These are phyloP conservation scores for Platerodrilus igneus DNA, from an alignment of 2,888 invertebrate species.

Conservation along the genomic window DNA sequence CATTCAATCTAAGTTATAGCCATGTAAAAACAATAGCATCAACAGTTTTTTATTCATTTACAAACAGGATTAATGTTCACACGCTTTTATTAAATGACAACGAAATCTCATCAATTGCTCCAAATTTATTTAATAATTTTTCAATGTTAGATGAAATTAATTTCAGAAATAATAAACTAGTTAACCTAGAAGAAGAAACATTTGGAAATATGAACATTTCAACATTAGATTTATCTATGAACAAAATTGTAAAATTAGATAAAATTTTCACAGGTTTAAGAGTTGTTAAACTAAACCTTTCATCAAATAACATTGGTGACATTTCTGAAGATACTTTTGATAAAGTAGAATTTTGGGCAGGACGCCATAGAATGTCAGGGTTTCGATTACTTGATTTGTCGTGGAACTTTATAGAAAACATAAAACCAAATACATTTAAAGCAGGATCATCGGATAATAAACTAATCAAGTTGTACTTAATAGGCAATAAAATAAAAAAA, in stretches of 20 bases:
- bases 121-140: slow-evolving; percentile 7
- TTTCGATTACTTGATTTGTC: slow-evolving; percentile 2
- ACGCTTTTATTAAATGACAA: slow-evolving; percentile 6
- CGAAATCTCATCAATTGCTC: slow-evolving; percentile 10
- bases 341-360: slow-evolving; percentile 7
- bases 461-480: not conserved
- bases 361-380: slow-evolving; percentile 2
- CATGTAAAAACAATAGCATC: slow-evolving; percentile 8
- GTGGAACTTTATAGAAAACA: slow-evolving; percentile 1
- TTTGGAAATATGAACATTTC: slow-evolving; percentile 10
- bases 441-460: not conserved
- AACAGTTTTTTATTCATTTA: slow-evolving; percentile 6
- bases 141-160: slow-evolving; percentile 3
- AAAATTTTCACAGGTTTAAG: slow-evolving; percentile 1
- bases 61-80: slow-evolving; percentile 1
- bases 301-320: slow-evolving; percentile 4
- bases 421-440: slow-evolving; percentile 5
- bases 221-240: slow-evolving; percentile 6
- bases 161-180: slow-evolving; percentile 6
- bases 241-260: slow-evolving; percentile 1
- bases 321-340: slow-evolving; percentile 5
- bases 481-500: slow-evolving; percentile 4
- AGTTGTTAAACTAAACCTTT: slow-evolving; percentile 10
- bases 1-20: slow-evolving; percentile 8
- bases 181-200: not conserved